A percentile compares a stretch with the other conserved stretches of the same genome.
Evolutionary conservation across 2,797 vertebrate genomes (phyloP).

Genomic region (Dallia pectoralis): DNA sequence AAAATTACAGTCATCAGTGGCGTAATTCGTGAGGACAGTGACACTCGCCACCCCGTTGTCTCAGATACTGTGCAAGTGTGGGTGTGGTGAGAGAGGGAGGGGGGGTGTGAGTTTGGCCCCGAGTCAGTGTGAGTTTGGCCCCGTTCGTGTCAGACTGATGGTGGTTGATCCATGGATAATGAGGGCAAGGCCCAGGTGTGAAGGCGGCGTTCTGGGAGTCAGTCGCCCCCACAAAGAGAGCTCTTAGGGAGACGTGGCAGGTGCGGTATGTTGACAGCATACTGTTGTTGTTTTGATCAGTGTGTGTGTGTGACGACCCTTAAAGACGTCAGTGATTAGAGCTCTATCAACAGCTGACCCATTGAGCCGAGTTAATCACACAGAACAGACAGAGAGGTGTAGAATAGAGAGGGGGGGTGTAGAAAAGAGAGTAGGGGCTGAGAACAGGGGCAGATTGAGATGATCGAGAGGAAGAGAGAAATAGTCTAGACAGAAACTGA

Average conservation of each 20-base stretch:
- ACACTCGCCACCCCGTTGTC: constrained; percentile 18
- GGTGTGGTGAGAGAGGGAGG: not conserved
- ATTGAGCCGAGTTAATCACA: constrained; percentile 24
- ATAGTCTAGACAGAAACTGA: not conserved
- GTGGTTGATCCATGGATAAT: not conserved
- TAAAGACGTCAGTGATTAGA: constrained; percentile 36
- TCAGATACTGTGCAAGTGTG: not conserved
- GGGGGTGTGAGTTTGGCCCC: not conserved
- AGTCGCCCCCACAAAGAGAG: too few species aligned
- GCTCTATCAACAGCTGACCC: constrained; percentile 28
- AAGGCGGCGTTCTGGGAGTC: not conserved
- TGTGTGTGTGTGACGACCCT: constrained; percentile 13
- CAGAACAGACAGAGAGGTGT: not conserved
- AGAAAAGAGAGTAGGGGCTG: not conserved
- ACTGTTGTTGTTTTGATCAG: not conserved
- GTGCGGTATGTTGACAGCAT: constrained; percentile 4
- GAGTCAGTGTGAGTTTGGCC: not conserved
- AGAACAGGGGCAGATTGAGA: not conserved
- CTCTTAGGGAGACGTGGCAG: not conserved
- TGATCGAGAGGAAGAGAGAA: not conserved
- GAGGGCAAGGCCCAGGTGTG: not conserved
- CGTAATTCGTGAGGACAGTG: constrained; percentile 55
- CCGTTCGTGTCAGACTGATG: not conserved
- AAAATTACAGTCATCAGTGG: constrained; percentile 77
- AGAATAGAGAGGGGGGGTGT: not conserved